phyloP scores from a whole-genome alignment of 2,888 invertebrate species.

The Gari tellinella region DNA sequence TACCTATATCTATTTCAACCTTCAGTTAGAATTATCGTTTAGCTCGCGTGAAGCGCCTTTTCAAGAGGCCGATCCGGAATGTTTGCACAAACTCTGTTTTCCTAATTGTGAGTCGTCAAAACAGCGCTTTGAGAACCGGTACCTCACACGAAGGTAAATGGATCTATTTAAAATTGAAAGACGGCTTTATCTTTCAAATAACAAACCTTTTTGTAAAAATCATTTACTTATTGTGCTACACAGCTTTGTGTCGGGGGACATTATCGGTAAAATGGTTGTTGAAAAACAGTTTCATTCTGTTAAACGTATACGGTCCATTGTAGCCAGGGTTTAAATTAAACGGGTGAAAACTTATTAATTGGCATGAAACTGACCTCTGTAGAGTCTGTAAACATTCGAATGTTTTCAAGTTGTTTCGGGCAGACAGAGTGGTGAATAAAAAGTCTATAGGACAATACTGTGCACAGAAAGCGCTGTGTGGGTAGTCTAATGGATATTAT shows the following conservation, averaged over 20 bases:
- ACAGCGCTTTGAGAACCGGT: not conserved
- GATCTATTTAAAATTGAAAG: conserved; percentile 17
- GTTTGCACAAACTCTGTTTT: too few species aligned
- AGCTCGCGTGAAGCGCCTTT: too few species aligned
- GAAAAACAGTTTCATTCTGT: conserved; percentile 58
- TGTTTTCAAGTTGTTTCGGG: conserved; percentile 48
- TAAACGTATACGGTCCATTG: conserved; percentile 45
- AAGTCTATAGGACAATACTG: conserved; percentile 17
- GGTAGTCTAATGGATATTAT: conserved; percentile 50
- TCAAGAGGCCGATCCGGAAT: too few species aligned
- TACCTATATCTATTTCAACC: too few species aligned
- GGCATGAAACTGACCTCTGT: conserved; percentile 46
- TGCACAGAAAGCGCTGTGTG: conserved; percentile 21
- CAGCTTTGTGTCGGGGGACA: conserved; percentile 9
- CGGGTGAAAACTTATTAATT: conserved; percentile 64
- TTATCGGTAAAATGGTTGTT: conserved; percentile 53
- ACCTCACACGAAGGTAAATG: conserved; percentile 56
- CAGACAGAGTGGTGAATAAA: conserved; percentile 25
- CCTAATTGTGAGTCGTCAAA: too few species aligned
- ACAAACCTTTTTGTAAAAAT: too few species aligned
- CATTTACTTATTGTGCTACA: too few species aligned
- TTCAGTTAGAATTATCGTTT: too few species aligned
- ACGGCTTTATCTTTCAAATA: too few species aligned
- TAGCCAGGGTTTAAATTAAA: conserved; percentile 55
- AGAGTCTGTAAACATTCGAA: conserved; percentile 48